A percentile compares a stretch with the other conserved stretches of the same genome.
Evolutionary conservation across 2,888 invertebrate species (phyloP).

Genomic region (Lordiphosa fenestrarum): DNA sequence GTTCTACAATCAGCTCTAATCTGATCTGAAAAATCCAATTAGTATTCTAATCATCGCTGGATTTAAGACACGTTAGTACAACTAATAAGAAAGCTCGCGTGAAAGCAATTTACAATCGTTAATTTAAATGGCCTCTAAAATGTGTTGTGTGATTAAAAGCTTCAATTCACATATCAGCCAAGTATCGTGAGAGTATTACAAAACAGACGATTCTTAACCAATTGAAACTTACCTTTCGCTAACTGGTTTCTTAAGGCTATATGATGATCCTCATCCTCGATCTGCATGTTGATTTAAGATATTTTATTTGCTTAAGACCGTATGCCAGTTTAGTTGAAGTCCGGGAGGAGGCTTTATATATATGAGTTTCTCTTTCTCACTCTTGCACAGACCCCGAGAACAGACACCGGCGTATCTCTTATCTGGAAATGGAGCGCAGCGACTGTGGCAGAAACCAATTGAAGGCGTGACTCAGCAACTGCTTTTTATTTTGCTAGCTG

Average conservation of each 20-base stretch:
- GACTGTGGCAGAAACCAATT: constrained; percentile 15
- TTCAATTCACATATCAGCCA: too few species aligned
- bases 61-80: too few species aligned
- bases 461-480: constrained; percentile 26
- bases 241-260: constrained; percentile 58
- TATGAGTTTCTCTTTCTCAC: not conserved
- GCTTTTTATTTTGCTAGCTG: constrained; percentile 15
- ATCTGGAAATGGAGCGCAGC: constrained; percentile 13
- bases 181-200: too few species aligned
- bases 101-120: too few species aligned
- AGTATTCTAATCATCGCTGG: too few species aligned
- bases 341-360: not conserved
- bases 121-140: too few species aligned
- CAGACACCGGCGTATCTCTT: constrained; percentile 5
- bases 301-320: constrained; percentile 9
- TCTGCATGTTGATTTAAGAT: constrained; percentile 31
- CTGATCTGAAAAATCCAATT: too few species aligned
- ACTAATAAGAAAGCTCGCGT: too few species aligned
- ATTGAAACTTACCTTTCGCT: constrained; percentile 70
- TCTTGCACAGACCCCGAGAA: constrained; percentile 1
- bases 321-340: constrained; percentile 18
- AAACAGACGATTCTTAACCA: not conserved
- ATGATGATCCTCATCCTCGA: constrained; percentile 24
- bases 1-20: too few species aligned
- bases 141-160: too few species aligned